Percentiles rank a stretch among this genome's conserved stretches.
Conservation (phyloP, 1,140 invertebrate genomes). For the Psix sp. region DNA sequence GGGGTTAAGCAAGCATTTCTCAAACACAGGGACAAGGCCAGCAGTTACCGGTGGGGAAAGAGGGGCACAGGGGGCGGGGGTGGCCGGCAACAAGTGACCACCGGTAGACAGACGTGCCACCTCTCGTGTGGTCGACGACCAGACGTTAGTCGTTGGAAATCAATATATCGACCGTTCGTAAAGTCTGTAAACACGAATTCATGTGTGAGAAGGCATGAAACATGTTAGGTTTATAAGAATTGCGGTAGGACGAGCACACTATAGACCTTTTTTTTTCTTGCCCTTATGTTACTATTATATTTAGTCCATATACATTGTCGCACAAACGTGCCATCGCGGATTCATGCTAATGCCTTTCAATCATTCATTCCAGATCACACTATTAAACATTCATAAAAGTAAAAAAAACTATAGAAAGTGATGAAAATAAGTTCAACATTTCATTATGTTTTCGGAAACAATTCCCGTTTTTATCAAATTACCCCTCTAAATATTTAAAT, state of each 20-base stretch:
- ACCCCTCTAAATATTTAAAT: no score
- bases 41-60: slow-evolving; percentile 63
- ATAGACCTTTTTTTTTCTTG: slow-evolving; percentile 61
- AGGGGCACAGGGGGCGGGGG: no score
- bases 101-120: slow-evolving; percentile 64
- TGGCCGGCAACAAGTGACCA: slow-evolving; percentile 75
- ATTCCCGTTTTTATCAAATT: no score
- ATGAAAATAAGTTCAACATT: no score
- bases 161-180: slow-evolving; percentile 72
- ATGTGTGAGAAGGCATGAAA: slow-evolving; percentile 57
- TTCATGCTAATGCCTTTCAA: no score
- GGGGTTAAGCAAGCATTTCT: slow-evolving; percentile 69
- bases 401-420: no score
- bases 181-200: slow-evolving; percentile 60
- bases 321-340: no score
- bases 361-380: no score
- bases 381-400: no score
- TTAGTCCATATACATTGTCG: neutral
- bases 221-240: slow-evolving; percentile 65
- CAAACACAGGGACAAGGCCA: slow-evolving; percentile 72
- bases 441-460: no score
- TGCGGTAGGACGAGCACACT: slow-evolving; percentile 72
- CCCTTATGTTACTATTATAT: neutral
- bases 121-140: slow-evolving; percentile 67
- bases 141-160: slow-evolving; percentile 70